Evolutionary conservation across 1,140 invertebrate species (phyloP), one percentile per base, ranked within the genome.

Genomic region (Eumaeus atala): DNA sequence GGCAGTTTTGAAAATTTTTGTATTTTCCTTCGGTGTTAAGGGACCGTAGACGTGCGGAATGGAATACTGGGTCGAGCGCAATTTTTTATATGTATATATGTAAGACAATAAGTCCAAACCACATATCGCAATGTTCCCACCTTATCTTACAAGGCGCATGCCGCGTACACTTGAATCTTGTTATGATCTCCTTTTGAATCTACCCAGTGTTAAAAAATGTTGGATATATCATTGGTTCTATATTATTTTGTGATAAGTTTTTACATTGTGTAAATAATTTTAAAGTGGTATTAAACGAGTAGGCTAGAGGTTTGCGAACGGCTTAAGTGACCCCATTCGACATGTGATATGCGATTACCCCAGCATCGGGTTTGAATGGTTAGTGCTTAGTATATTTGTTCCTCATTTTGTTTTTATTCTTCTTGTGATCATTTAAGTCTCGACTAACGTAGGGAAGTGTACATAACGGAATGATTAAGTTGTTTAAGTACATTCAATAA

Each of bases 181-280:
- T 79, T 75, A 79, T 84, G 84, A 87, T 84, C 84, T 87, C 83
- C 74, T 76, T 72, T 72, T 73, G 83, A 87, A 84, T 84, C 83
- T 84, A 60, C 79, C 83, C 81, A 87, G 83, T 87, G 81, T 82
- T 84, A 71, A 59, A 28, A 74, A 67, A 77, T 77, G 74, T 78
- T 83, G 76, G 76, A 77, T 53, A 40, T 59, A 51, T 61, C 58
- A 72, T 75, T 78, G 74, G 59, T 73, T 78, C 78, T 74, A 61
- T 57, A 66, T 70, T 80, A 76, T 82, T 76, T 83, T 83, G 72
- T 80, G 70, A 84, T 84, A 81, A 70, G 74, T 82, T 76, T 75
- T 40, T 75, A 71, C 56, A 72, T 76, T 82, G 59, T 86, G 79
- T 86, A 86, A 70, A 84, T 86, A 86, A 64, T 77, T 77, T 72